Evolutionary conservation across 2,797 vertebrate species (phyloP).

Genomic region (Distichodus sexfasciatus): DNA sequence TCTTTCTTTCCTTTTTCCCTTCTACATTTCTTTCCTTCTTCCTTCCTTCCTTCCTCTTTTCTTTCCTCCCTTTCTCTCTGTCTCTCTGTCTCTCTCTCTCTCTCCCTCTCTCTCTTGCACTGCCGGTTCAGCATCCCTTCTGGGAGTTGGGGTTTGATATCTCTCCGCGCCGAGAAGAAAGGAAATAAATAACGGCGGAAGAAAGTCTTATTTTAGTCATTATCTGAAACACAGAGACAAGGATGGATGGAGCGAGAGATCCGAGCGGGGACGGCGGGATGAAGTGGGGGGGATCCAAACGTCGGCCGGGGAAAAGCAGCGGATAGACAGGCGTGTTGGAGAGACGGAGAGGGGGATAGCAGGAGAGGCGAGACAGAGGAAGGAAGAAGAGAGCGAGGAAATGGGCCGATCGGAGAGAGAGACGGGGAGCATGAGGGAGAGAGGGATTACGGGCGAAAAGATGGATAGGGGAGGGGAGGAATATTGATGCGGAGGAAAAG

Average conservation of each 20-base stretch:
- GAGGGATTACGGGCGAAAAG: too few relatives aligned
- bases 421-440: constrained; percentile 17
- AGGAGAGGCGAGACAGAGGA: constrained; percentile 47
- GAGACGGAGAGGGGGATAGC: constrained; percentile 33
- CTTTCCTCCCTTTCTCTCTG: constrained; percentile 41
- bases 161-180: constrained; percentile 63
- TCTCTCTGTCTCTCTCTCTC: constrained; percentile 27
- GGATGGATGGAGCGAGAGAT: constrained; percentile 29
- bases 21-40: constrained; percentile 48
- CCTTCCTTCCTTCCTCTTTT: constrained; percentile 36
- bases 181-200: constrained; percentile 67
- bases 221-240: constrained; percentile 53
- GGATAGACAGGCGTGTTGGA: constrained; percentile 36
- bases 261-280: constrained; percentile 22
- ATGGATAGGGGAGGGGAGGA: constrained; percentile 53
- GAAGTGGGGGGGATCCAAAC: constrained; percentile 31
- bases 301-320: constrained; percentile 38
- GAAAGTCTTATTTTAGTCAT: constrained; percentile 58
- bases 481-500: constrained; percentile 61
- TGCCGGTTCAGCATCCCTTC: constrained; percentile 41
- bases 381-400: constrained; percentile 32
- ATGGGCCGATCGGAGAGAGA: constrained; percentile 34
- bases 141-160: constrained; percentile 57
- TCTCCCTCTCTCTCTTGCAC: constrained; percentile 5
- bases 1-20: constrained; percentile 57